Base-by-base conservation (phyloP, 2,797 vertebrate genomes). In the Mionectes olivaceus region DNA sequence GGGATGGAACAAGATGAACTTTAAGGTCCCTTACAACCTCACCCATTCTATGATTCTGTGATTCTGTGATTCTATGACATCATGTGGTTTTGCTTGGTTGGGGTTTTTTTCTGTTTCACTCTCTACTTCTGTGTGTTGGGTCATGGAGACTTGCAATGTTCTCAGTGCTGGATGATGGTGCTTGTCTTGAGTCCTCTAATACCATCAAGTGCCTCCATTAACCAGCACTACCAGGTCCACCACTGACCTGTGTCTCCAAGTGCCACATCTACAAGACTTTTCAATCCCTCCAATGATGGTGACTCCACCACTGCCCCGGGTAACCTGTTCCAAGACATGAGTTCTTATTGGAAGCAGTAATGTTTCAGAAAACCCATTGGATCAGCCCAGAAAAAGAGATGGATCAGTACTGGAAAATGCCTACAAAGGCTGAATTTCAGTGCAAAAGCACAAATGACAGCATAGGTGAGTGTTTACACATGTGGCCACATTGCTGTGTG, bases 1-100 rank as follows among this genome's bases (percentile, higher is more conserved):
- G 19, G 1, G 2, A 13, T 35, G 25, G 33, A 2, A 41, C 2
- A 2, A 49, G 7, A 19, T 19, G 0, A 19, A 3, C 4, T 30
- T 50, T 19, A 17, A 39, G 12, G 10, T 46, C 18, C 11, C 7
- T 39, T 71, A 37, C 24, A 11, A 13, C 12, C 7, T 37, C 70
- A 30, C 22, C 17, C 49, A 30, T 5, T 2, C 41, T 22, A 9
- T 30, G 43, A 49, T 32, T n/a, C 30, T 44, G 19, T 24, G 49
- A 25, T 25, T 33, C n/a, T 67, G 6, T 14, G 6, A 18, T 25
- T 18, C 30, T 33, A 27, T 17, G 44, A 35, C 83, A 91, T 22
- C 3, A 13, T 12, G 5, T 4, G 7, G 11, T 52, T 84, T 44
- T 11, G 23, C 4, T 47, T 46, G 21, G 19, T 43, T 6, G 9